These are phyloP conservation scores for Dendropsophus ebraccatus DNA, from an alignment of 2,113 vertebrate species.

Conservation along the genomic window DNA sequence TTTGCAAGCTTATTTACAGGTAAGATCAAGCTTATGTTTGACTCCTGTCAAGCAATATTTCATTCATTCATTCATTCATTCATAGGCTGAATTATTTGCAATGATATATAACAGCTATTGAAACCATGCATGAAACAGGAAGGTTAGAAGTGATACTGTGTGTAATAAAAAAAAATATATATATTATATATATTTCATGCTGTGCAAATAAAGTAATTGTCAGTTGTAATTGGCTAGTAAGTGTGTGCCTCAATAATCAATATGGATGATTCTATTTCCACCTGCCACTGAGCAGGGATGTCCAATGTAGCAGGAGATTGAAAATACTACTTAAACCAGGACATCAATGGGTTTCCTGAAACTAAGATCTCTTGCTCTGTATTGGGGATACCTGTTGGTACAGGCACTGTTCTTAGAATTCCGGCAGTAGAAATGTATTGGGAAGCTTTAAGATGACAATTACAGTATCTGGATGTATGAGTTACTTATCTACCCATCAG, in stretches of 20 bases:
- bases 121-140: neutral
- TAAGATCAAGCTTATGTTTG: conserved; percentile 60
- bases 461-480: no score
- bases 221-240: no score
- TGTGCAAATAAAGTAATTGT: no score
- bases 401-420: no score
- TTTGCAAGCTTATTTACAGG: conserved; percentile 81
- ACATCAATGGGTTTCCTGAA: neutral
- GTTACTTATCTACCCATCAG: no score
- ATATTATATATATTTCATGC: no score
- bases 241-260: neutral
- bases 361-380: neutral
- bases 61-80: neutral
- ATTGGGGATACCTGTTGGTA: neutral
- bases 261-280: neutral
- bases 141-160: neutral
- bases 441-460: no score
- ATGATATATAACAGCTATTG: no score
- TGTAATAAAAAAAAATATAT: no score
- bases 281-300: neutral
- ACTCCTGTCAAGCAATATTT: neutral
- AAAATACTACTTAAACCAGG: neutral
- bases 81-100: no score
- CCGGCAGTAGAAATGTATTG: no score
- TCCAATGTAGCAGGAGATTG: neutral